Conservation (phyloP, 2,797 vertebrate genomes). For the Pristis pectinata region DNA sequence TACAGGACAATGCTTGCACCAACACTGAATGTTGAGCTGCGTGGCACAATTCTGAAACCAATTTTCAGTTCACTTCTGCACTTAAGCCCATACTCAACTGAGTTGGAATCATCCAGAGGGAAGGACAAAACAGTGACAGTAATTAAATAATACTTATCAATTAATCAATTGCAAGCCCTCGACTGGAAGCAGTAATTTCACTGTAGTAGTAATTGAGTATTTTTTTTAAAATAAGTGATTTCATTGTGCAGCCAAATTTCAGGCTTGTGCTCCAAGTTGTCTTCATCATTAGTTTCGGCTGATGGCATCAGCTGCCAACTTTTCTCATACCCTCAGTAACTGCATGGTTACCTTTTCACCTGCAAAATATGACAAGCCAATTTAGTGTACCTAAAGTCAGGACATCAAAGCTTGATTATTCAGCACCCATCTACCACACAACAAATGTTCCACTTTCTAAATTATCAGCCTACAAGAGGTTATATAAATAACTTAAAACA, state of each 20-base stretch:
- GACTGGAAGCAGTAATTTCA: not conserved
- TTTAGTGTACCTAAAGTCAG: not conserved
- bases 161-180: not conserved
- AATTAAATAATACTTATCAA: not conserved
- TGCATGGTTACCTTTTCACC: not conserved
- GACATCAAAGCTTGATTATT: not conserved
- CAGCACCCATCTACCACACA: not conserved
- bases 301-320: not conserved
- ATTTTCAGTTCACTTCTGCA: not conserved
- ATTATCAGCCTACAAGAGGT: not conserved
- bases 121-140: not conserved
- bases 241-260: not conserved
- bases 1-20: not conserved
- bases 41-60: not conserved
- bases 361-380: not conserved
- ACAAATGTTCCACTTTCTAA: not conserved
- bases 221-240: not conserved
- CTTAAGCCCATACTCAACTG: not conserved
- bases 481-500: not conserved
- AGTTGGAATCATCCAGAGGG: not conserved
- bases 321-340: not conserved
- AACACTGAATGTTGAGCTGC: not conserved
- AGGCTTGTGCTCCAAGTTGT: not conserved
- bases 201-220: not conserved
- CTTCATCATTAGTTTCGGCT: not conserved